Conservation (phyloP, 2,113 vertebrate genomes). For the Pelvicachromis taeniatus region DNA sequence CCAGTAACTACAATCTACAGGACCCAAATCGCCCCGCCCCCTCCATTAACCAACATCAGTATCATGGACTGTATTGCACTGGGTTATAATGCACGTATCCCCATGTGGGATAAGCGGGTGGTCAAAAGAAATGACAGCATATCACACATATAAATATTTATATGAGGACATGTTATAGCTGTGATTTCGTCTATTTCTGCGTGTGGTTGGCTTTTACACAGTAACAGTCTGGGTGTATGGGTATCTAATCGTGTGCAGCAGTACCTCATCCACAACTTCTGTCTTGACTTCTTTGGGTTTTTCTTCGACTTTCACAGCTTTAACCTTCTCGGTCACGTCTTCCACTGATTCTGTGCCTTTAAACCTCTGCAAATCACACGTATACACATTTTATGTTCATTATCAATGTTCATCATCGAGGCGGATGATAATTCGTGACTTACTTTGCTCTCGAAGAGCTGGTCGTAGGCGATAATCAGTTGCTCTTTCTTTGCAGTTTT, state of each 20-base stretch:
- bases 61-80: not conserved
- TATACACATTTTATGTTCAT: not conserved
- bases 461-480: slow-evolving; percentile 84
- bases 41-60: not conserved
- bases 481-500: slow-evolving; percentile 95
- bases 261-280: slow-evolving; percentile 83
- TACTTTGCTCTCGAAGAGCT: slow-evolving; percentile 89
- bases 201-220: not conserved
- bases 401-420: not conserved
- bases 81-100: not conserved
- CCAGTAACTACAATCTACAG: not conserved
- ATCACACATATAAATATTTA: not conserved
- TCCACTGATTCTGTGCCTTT: slow-evolving; percentile 83
- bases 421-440: not conserved
- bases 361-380: slow-evolving; percentile 76
- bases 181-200: not conserved
- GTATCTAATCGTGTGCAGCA: not conserved
- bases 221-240: not conserved
- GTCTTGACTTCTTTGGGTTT: slow-evolving; percentile 80
- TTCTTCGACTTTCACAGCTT: slow-evolving; percentile 81
- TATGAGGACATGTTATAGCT: not conserved
- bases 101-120: not conserved
- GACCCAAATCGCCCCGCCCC: not conserved
- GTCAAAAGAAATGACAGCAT: not conserved
- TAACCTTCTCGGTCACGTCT: slow-evolving; percentile 77